Evolutionary conservation across 2,797 vertebrate genomes (phyloP).

Genomic region (Buphagus erythrorhynchus): DNA sequence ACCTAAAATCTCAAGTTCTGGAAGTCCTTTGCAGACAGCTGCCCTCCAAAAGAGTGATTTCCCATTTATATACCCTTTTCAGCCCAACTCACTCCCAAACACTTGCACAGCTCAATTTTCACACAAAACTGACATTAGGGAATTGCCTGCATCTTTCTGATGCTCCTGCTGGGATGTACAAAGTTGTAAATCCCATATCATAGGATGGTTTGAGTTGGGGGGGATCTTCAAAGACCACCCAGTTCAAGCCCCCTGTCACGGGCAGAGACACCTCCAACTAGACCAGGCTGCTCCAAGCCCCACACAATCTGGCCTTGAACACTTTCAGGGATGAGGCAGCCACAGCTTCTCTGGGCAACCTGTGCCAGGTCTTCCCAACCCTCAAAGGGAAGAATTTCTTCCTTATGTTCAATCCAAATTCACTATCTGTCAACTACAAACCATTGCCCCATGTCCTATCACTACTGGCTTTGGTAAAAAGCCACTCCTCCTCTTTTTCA

Average conservation of each 20-base stretch:
- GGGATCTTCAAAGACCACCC: not conserved
- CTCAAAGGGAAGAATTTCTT: not conserved
- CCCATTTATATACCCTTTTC: not conserved
- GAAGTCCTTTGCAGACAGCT: not conserved
- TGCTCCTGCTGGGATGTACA: not conserved
- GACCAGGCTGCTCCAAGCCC: not conserved
- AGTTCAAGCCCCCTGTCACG: not conserved
- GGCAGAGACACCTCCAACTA: not conserved
- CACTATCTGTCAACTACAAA: not conserved
- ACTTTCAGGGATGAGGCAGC: not conserved
- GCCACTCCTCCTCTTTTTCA: not conserved
- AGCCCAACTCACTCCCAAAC: not conserved
- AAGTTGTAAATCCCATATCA: not conserved
- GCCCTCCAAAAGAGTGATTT: rapidly evolving
- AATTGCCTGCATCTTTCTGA: not conserved
- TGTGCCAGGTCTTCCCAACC: not conserved
- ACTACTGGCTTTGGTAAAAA: not conserved
- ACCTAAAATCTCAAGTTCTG: not conserved
- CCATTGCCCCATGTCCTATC: not conserved
- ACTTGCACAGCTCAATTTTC: not conserved
- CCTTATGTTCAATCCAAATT: not conserved
- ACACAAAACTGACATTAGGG: not conserved
- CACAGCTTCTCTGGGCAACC: not conserved
- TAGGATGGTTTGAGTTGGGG: not conserved
- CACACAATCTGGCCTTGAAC: not conserved